Evolutionary conservation across 1,140 invertebrate species (phyloP).

Genomic region (Chrysomallon squamiferum): DNA sequence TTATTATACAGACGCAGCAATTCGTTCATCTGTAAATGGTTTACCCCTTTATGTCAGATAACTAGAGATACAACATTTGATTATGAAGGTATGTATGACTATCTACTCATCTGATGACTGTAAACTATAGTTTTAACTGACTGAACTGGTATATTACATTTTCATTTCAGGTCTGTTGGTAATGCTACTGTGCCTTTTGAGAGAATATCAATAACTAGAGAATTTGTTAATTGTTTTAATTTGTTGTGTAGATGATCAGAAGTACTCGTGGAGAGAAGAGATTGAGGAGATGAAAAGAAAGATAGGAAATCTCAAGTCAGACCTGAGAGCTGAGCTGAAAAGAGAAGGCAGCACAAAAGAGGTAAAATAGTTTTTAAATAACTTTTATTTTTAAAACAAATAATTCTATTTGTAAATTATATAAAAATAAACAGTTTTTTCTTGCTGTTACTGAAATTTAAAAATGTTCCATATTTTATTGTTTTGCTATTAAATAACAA

Average conservation of each 20-base stretch:
- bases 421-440: too few relatives aligned
- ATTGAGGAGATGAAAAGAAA: slow-evolving; percentile 52
- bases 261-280: slow-evolving; percentile 39
- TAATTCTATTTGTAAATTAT: too few relatives aligned
- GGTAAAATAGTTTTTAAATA: slow-evolving; percentile 21
- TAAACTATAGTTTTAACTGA: too few relatives aligned
- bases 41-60: slow-evolving; percentile 82
- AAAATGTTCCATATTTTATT: too few relatives aligned
- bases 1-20: slow-evolving; percentile 36
- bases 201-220: too few relatives aligned
- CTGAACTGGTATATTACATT: too few relatives aligned
- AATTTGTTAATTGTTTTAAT: too few relatives aligned
- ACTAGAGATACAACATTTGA: slow-evolving; percentile 25
- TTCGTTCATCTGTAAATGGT: slow-evolving; percentile 87
- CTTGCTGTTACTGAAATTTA: too few relatives aligned
- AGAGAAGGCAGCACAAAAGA: slow-evolving; percentile 26
- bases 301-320: slow-evolving; percentile 49
- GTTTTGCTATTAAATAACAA: too few relatives aligned
- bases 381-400: neutral
- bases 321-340: slow-evolving; percentile 51
- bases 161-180: too few relatives aligned
- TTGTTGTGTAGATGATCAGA: slow-evolving; percentile 34
- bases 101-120: too few relatives aligned
- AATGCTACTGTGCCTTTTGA: too few relatives aligned
- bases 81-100: slow-evolving; percentile 18